Evolutionary conservation across 2,113 vertebrate genomes (phyloP), one percentile per base, ranked within the genome.

Genomic region (Ursus arctos): DNA sequence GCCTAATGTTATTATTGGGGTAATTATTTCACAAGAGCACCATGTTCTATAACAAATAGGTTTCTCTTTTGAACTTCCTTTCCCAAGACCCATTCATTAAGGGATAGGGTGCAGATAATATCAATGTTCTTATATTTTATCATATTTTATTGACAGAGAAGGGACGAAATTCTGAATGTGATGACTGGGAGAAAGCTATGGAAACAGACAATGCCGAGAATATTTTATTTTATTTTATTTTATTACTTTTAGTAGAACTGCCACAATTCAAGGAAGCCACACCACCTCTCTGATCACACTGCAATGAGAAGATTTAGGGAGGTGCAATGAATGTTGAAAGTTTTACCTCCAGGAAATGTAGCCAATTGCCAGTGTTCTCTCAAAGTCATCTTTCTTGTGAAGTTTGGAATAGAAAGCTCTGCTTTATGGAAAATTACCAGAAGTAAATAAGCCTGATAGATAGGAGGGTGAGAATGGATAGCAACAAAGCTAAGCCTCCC

Each of bases 271-370:
- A 65, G 24, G n/a, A n/a, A 43, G 11, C n/a, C 24, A 49, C 9
- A 2, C 24, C 31, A 22, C 49, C n/a, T 76, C 82, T 65, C 5
- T 3, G 43, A 43, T 72, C 67, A 76, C 71, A 63, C 40, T 9
- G 4, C 61, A 57, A 7, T 61, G 89, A 81, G 93, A 79, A 88
- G 53, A 93, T 79, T 76, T 43, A 97, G 65, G 15, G 31, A 57
- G 12, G 9, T 2, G 1, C 28, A n/a, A 15, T 84, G 77, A 74
- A 43, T 43, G 47, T 63, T 59, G 79, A 80, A 84, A 61, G 51
- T 65, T 96, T 96, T 85, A 59, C 86, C 74, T 94, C 31, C 57
- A 87, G 92, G 92, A 97, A 96, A 71, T 33, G 31, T 83, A 93
- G 49, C 55, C 90, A 49, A 36, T 59, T 59, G 79, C 55, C 61